These are phyloP conservation scores for Lasioglossum marginatum DNA, from an alignment of 2,888 invertebrate species.

Conservation along the genomic window DNA sequence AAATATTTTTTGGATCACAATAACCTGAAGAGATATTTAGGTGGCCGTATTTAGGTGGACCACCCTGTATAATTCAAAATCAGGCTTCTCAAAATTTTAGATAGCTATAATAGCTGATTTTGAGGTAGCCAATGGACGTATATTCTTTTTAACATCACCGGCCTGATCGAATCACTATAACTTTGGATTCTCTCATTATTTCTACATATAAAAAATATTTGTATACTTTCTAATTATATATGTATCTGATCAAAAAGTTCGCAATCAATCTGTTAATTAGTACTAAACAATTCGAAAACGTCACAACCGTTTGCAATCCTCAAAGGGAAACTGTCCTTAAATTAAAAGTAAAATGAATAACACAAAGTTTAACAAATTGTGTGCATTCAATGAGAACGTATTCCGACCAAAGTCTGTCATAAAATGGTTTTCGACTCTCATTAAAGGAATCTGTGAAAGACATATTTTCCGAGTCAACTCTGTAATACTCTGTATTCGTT, in stretches of 20 bases:
- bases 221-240: not conserved
- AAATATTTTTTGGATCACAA: no score
- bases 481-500: constrained; percentile 14
- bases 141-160: not conserved
- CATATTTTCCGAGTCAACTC: not conserved
- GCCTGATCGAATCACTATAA: not conserved
- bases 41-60: no score
- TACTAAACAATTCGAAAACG: not conserved
- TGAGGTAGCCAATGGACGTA: not conserved
- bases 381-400: no score
- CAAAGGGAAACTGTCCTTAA: not conserved
- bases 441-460: not conserved
- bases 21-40: no score
- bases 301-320: not conserved
- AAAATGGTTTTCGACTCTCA: no score
- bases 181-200: not conserved
- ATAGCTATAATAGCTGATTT: not conserved
- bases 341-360: not conserved
- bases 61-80: not conserved
- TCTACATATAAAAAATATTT: not conserved
- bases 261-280: no score
- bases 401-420: not conserved
- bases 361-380: not conserved
- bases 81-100: not conserved
- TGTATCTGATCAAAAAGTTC: no score